These are phyloP conservation scores for Acrossocheilus fasciatus DNA, from an alignment of 2,797 vertebrate species.

Conservation along the genomic window DNA sequence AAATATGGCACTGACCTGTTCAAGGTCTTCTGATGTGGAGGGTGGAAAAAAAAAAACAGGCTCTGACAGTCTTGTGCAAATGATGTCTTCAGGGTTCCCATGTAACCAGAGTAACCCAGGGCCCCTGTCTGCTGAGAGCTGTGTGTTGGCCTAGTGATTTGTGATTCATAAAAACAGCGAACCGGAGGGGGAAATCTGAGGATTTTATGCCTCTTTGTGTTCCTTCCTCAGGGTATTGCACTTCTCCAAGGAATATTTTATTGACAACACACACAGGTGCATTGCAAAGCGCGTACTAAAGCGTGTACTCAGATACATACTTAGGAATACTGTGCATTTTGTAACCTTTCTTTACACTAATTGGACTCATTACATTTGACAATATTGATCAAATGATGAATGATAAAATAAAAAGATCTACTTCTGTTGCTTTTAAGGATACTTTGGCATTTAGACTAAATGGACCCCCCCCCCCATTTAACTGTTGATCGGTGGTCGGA, in stretches of 20 bases:
- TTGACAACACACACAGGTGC: slow-evolving; percentile 48
- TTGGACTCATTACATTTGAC: not conserved
- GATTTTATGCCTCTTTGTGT: slow-evolving; percentile 50
- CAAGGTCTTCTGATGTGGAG: slow-evolving; percentile 24
- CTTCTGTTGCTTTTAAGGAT: not conserved
- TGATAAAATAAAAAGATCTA: not conserved
- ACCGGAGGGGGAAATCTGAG: slow-evolving; percentile 45
- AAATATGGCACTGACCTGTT: slow-evolving; percentile 22
- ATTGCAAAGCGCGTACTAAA: slow-evolving; percentile 7
- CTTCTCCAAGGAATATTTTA: slow-evolving; percentile 52
- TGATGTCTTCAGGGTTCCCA: slow-evolving; percentile 51
- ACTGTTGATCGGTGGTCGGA: slow-evolving; percentile 27
- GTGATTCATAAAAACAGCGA: slow-evolving; percentile 56
- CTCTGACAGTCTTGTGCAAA: slow-evolving; percentile 50
- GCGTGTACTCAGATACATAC: not conserved
- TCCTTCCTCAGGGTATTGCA: slow-evolving; percentile 42
- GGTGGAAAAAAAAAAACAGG: slow-evolving; percentile 16
- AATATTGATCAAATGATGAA: not conserved
- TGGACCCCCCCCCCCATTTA: not conserved
- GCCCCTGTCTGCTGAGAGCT: slow-evolving; percentile 44
- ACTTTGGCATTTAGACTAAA: slow-evolving; percentile 6
- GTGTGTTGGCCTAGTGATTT: slow-evolving; percentile 52
- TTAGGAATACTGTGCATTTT: not conserved
- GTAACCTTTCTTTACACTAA: not conserved
- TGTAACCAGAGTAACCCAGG: slow-evolving; percentile 52